Conservation (phyloP, 1,140 invertebrate genomes). For the Lethrus apterus region DNA sequence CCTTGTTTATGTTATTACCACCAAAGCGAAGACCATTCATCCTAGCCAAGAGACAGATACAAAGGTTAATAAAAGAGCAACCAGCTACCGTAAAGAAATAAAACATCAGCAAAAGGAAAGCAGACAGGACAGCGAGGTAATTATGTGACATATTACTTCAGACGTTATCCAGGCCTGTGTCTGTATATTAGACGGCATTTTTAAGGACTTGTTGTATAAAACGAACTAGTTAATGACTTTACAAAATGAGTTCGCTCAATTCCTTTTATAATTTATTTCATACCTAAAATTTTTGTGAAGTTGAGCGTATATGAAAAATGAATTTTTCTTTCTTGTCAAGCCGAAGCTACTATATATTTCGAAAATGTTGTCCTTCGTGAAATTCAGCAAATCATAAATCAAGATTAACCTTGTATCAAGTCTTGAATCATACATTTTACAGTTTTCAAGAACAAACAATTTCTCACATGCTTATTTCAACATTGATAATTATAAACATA, state of each 20-base stretch:
- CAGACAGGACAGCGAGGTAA: slow-evolving; percentile 7
- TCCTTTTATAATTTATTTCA: slow-evolving; percentile 21
- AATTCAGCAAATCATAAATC: slow-evolving; percentile 27
- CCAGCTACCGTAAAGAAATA: slow-evolving; percentile 30
- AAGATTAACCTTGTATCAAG: slow-evolving; percentile 28
- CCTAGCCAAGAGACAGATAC: slow-evolving; percentile 30
- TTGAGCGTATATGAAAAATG: slow-evolving; percentile 26
- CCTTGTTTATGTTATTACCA: neutral
- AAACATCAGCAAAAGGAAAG: slow-evolving; percentile 27
- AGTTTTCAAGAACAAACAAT: too few species aligned
- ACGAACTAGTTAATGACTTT: too few species aligned
- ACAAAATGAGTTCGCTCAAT: slow-evolving; percentile 14
- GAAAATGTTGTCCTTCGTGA: slow-evolving; percentile 25
- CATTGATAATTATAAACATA: too few species aligned
- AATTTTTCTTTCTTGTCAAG: slow-evolving; percentile 25
- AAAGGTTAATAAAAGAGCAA: slow-evolving; percentile 32
- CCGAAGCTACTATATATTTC: slow-evolving; percentile 25
- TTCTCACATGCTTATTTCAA: too few species aligned
- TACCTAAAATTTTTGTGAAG: too few species aligned
- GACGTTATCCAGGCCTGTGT: neutral
- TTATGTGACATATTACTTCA: slow-evolving; percentile 3
- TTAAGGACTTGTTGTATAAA: too few species aligned
- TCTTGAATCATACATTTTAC: too few species aligned
- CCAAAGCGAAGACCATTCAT: slow-evolving; percentile 31
- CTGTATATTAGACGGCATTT: slow-evolving; percentile 13